phyloP scores from a whole-genome alignment of 1,140 invertebrate species.

The Chrysomallon squamiferum region DNA sequence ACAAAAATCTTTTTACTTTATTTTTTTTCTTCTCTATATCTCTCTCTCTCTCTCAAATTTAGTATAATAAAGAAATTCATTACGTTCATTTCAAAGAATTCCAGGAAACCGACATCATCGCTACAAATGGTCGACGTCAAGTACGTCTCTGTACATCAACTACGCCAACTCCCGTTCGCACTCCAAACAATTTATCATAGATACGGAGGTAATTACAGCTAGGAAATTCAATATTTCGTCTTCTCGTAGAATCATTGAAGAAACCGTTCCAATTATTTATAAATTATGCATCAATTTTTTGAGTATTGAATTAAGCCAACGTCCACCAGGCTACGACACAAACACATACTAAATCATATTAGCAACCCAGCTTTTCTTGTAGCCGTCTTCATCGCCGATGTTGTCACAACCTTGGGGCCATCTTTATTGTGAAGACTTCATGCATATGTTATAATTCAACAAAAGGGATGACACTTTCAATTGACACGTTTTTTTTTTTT shows the following conservation, averaged over 20 bases:
- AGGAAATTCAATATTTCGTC: conserved; percentile 21
- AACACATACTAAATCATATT: conserved; percentile 23
- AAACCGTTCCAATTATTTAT: conserved; percentile 18
- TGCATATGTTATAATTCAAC: conserved; percentile 21
- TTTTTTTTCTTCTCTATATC: too few species aligned
- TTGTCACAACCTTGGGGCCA: neutral
- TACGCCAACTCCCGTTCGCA: too few species aligned
- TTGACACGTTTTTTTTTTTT: conserved; percentile 16
- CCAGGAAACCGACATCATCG: too few species aligned
- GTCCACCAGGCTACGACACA: conserved; percentile 4
- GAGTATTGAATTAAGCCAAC: conserved; percentile 22
- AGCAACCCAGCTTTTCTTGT: conserved; percentile 4
- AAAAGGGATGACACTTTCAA: conserved; percentile 23
- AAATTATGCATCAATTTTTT: conserved; percentile 31
- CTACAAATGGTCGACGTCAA: too few species aligned
- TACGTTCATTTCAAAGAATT: too few species aligned
- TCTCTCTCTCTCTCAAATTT: too few species aligned
- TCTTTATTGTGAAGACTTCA: conserved; percentile 14
- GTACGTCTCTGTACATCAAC: too few species aligned
- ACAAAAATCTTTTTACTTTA: too few species aligned
- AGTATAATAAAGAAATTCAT: too few species aligned
- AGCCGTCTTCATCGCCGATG: neutral
- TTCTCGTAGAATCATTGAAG: conserved; percentile 8
- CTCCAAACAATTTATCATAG: conserved; percentile 17
- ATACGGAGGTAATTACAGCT: conserved; percentile 13